Conservation (phyloP, 1,140 invertebrate species). For the Euura lappo region DNA sequence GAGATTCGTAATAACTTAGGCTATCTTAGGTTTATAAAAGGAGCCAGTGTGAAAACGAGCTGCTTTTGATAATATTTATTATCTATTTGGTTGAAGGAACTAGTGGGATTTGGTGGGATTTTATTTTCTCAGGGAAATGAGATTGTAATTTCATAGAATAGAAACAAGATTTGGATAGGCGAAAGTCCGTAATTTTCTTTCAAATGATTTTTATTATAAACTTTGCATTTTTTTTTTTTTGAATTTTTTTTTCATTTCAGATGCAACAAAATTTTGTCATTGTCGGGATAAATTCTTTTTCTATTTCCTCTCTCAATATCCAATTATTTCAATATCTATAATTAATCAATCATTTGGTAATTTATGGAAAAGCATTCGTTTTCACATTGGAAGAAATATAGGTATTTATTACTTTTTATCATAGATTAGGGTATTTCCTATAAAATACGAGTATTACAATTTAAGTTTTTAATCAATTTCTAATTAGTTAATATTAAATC, state of each 20-base stretch:
- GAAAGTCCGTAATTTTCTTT: neutral
- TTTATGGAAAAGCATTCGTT: neutral
- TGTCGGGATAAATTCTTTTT: no score
- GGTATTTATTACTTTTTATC: neutral
- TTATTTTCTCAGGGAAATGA: neutral
- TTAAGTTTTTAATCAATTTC: slow-evolving; percentile 20
- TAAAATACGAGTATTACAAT: slow-evolving; percentile 42
- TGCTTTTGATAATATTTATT: neutral
- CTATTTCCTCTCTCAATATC: no score
- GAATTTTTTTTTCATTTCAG: neutral
- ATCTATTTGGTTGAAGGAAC: neutral
- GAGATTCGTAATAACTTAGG: neutral
- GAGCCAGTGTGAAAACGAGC: neutral
- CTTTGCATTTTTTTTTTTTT: neutral
- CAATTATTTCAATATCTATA: neutral
- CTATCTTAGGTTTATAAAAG: slow-evolving; percentile 5
- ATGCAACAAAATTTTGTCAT: neutral
- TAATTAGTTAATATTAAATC: slow-evolving; percentile 33
- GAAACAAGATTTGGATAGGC: neutral
- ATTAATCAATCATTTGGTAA: neutral
- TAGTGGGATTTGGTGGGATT: neutral
- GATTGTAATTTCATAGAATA: neutral
- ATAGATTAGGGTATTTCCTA: slow-evolving; percentile 26
- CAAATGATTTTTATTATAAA: neutral
- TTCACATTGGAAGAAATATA: slow-evolving; percentile 11